phyloP scores from a whole-genome alignment of 64 coral and sea anemone species.

The Stichodactyla helianthus region DNA sequence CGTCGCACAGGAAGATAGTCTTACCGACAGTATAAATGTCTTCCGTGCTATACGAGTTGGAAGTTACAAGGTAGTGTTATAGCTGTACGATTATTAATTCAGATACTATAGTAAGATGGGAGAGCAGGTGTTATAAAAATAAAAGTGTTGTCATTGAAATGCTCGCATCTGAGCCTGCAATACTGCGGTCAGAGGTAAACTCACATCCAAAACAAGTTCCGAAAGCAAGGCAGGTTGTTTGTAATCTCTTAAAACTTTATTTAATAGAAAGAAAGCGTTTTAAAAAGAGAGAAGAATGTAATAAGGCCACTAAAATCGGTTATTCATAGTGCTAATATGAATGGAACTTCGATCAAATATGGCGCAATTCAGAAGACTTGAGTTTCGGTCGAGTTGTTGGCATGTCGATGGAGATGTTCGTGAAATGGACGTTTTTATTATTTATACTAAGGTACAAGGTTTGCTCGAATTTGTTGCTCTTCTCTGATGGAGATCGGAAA shows the following conservation, averaged over 20 bases:
- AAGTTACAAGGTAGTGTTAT: neutral
- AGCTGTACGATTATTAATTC: neutral
- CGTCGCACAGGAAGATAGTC: neutral
- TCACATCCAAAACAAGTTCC: slow-evolving; percentile 3
- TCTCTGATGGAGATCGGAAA: slow-evolving; percentile 21
- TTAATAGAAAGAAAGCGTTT: neutral
- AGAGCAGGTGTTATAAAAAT: slow-evolving; percentile 6
- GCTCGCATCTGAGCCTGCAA: neutral
- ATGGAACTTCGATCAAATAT: neutral
- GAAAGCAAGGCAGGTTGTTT: neutral
- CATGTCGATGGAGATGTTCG: slow-evolving; percentile 12
- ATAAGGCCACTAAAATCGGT: neutral
- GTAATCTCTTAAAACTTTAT: neutral
- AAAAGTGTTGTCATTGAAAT: neutral
- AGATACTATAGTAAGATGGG: neutral
- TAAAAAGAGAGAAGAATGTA: neutral
- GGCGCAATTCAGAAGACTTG: neutral
- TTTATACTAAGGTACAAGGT: slow-evolving; percentile 13
- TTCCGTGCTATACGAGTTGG: neutral
- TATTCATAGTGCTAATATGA: neutral
- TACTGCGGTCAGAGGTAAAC: neutral
- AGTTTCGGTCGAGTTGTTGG: slow-evolving; percentile 7
- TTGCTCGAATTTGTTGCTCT: slow-evolving; percentile 25
- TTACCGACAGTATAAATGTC: neutral
- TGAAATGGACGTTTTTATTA: slow-evolving; percentile 12